Evolutionary conservation across 1,140 invertebrate species (phyloP), one percentile per base, ranked within the genome.

Genomic region (Cydia fagiglandana): DNA sequence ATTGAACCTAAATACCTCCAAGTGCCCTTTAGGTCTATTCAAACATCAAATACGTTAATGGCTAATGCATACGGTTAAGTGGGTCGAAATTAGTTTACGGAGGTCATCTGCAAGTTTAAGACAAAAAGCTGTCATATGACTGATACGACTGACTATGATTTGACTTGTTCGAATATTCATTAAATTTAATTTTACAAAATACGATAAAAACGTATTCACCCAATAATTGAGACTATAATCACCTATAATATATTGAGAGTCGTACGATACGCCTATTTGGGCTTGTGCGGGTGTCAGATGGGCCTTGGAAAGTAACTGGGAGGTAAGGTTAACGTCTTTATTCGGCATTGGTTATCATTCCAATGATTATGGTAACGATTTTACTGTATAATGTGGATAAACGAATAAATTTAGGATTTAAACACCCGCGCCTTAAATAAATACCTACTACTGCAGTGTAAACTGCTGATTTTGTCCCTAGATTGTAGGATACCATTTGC

Each of bases 1-100:
- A 56, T 61, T 17, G 20, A 24, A 61, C 56, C 56, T 61, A 61
- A 61, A 61, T 61, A 61, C 9, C 56, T 61, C n/a, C 56, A 61
- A 61, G 56, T 61, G 56, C 56, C 56, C 56, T 61, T 61, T 61
- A 61, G 20, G 17, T 61, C 56, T 61, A 61, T 61, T 10, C 20
- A 61, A 61, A 61, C 56, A 61, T 24, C 56, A 24, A 61, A 61
- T 61, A 61, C 56, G 56, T 61, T 61, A 61, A 61, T 61, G 20
- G 20, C 20, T 61, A 61, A 61, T 24, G 7, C 56, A 61, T 17
- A 61, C 20, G 56, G 56, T 12, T 61, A 61, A 24, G 56, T 61
- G 56, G 56, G 56, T 10, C 56, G n/a, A 61, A 61, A 61, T 61
- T 61, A 61, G 56, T 10, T 20, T 61, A 24, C 56, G 20, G 56